Evolutionary conservation across 1,140 invertebrate species (phyloP), one percentile per base, ranked within the genome.

Genomic region (Lasioglossum albipes): DNA sequence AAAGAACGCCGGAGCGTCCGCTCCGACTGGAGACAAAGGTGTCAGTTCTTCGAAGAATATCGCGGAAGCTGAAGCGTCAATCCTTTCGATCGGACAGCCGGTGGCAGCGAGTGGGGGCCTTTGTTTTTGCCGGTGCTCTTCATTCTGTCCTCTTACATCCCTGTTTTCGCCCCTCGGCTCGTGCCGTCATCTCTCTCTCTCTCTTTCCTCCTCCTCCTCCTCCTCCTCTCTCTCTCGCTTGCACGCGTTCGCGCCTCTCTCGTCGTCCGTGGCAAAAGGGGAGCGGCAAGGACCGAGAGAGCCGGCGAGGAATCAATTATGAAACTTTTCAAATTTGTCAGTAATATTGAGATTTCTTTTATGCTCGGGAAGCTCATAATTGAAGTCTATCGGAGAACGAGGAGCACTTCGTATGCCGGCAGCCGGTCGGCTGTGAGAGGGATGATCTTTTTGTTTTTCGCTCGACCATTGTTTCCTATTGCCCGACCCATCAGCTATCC

Each of bases 271-370:
- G 18, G 49, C 36, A 45, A 64, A 73, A 31, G 41, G 83, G 22
- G 65, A 27, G 42, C 85, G 85, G 88, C 89, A 75, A 79, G 65
- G 77, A 74, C 65, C 64, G 82, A 59, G 54, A 75, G 75, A 84
- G 79, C 52, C 82, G 71, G 87, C 87, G 88, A 92, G 87, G 89
- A 93, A 93, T 93, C 92, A 93, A 93, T 93, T 93, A 93, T 91
- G 89, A 89, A 93, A 93, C 92, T 93, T 93, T 93, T 93, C 92
- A 92, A 93, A 93, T 93, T 93, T 93, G 91, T 92, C 92, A 91
- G 92, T 92, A 92, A 93, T 93, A 93, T 93, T 93, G 92, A 93
- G 93, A 93, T 93, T 93, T 93, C 92, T 92, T 93, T 93, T 91
- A 93, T 92, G 85, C 90, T 84, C 83, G 71, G 85, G 69, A 87